phyloP scores from a whole-genome alignment of 2,888 invertebrate species.

The Callyntrura sp. region DNA sequence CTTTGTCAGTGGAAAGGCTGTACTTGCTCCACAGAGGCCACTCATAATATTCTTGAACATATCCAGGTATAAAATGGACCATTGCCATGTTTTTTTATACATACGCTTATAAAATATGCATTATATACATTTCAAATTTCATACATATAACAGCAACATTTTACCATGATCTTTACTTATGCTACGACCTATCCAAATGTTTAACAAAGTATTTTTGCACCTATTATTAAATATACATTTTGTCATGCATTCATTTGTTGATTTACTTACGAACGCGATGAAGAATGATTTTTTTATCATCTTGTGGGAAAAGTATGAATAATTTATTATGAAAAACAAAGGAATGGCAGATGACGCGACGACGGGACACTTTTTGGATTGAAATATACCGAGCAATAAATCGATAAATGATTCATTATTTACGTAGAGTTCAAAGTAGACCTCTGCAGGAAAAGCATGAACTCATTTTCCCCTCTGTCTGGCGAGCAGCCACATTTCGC shows the following conservation, averaged over 20 bases:
- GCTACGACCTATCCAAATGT: background rate
- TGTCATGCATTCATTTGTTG: background rate
- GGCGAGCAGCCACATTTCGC: background rate
- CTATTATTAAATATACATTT: background rate
- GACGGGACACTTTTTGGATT: background rate
- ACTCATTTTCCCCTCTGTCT: background rate
- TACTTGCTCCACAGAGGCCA: conserved; percentile 91
- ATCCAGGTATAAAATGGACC: conserved; percentile 89
- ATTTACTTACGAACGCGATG: conserved; percentile 2
- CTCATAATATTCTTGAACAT: conserved; percentile 93
- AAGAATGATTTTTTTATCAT: background rate
- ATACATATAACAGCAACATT: background rate
- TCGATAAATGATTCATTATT: conserved; percentile 49
- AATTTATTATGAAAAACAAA: background rate
- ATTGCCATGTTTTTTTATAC: conserved; percentile 2
- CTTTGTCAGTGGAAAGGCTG: conserved; percentile 94
- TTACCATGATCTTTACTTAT: background rate
- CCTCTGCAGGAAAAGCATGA: conserved; percentile 6
- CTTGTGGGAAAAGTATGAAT: background rate
- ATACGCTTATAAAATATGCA: background rate
- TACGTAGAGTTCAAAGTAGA: conserved; percentile 31
- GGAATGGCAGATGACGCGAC: background rate
- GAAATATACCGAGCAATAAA: conserved; percentile 18
- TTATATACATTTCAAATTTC: background rate
- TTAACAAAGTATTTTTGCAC: background rate